A percentile compares a stretch with the other conserved stretches of the same genome.
These are phyloP conservation scores for Hypsopygia costalis DNA, from an alignment of 2,888 invertebrate genomes.

Conservation along the genomic window DNA sequence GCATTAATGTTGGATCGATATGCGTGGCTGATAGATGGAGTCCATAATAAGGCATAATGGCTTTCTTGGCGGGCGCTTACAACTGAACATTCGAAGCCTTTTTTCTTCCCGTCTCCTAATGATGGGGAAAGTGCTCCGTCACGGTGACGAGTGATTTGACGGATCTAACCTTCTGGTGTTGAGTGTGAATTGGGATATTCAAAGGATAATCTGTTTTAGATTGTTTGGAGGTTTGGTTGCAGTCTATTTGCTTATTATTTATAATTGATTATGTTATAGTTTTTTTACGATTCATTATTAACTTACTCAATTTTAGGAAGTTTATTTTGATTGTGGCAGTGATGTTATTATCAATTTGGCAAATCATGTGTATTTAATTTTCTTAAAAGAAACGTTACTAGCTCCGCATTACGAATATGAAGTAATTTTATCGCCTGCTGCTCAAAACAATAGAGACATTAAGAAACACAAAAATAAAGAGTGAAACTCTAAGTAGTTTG, in stretches of 20 bases:
- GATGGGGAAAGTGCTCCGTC: constrained; percentile 67
- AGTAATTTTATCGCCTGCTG: no score
- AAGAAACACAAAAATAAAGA: background rate
- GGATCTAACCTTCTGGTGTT: constrained; percentile 65
- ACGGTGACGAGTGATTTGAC: constrained; percentile 62
- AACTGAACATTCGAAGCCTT: constrained; percentile 61
- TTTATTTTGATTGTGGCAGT: no score
- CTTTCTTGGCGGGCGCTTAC: constrained; percentile 73
- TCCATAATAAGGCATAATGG: constrained; percentile 78
- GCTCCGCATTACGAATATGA: no score
- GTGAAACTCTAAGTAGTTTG: background rate
- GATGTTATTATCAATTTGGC: no score
- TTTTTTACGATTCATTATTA: no score
- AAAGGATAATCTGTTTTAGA: constrained; percentile 63
- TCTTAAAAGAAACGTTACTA: no score
- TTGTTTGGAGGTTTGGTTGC: constrained; percentile 34
- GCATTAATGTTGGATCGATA: constrained; percentile 77
- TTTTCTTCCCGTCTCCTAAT: constrained; percentile 67
- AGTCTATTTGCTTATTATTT: constrained; percentile 27
- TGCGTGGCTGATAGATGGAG: constrained; percentile 74
- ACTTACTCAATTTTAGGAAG: no score
- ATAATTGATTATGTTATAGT: background rate
- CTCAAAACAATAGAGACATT: no score
- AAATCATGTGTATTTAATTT: no score
- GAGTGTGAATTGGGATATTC: constrained; percentile 56